Percentiles rank a stretch among this genome's conserved stretches.
Evolutionary conservation across 2,888 invertebrate genomes (phyloP).

Genomic region (Pemphredon lugubris): DNA sequence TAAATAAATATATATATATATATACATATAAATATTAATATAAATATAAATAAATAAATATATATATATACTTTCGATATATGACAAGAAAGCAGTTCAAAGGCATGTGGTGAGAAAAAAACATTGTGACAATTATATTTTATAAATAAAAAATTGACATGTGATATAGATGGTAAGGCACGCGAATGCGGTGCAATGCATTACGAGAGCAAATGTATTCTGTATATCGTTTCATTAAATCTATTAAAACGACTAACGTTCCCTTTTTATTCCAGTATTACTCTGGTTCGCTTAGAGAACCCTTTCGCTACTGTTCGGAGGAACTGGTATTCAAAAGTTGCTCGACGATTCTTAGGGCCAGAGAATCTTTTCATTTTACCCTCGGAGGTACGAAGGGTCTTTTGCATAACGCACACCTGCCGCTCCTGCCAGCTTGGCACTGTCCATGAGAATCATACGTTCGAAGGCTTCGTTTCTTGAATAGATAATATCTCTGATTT

Average conservation of each 20-base stretch:
- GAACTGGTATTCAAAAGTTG: constrained; percentile 1
- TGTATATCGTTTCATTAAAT: constrained; percentile 75
- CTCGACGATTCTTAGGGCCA: background rate
- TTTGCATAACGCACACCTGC: constrained; percentile 39
- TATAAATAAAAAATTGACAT: constrained; percentile 72
- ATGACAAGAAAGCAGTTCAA: constrained; percentile 61
- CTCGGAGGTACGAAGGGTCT: constrained; percentile 10
- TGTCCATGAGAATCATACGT: background rate
- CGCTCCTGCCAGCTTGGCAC: background rate
- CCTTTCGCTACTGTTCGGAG: background rate
- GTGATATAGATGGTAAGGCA: constrained; percentile 76
- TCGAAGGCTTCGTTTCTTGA: background rate
- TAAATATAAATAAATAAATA: constrained; percentile 25
- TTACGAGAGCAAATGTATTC: constrained; percentile 72
- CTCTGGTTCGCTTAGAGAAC: too few species aligned
- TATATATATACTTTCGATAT: constrained; percentile 61
- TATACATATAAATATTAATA: constrained; percentile 33
- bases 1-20: constrained; percentile 44
- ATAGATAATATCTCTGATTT: too few species aligned
- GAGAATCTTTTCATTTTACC: background rate
- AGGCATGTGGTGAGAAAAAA: constrained; percentile 55
- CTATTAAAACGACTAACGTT: constrained; percentile 57
- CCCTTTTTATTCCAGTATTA: constrained; percentile 11
- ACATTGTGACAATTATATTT: constrained; percentile 66
- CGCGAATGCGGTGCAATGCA: constrained; percentile 68